Evolutionary conservation across 2,113 vertebrate genomes (phyloP).

Genomic region (Laterallus jamaicensis): DNA sequence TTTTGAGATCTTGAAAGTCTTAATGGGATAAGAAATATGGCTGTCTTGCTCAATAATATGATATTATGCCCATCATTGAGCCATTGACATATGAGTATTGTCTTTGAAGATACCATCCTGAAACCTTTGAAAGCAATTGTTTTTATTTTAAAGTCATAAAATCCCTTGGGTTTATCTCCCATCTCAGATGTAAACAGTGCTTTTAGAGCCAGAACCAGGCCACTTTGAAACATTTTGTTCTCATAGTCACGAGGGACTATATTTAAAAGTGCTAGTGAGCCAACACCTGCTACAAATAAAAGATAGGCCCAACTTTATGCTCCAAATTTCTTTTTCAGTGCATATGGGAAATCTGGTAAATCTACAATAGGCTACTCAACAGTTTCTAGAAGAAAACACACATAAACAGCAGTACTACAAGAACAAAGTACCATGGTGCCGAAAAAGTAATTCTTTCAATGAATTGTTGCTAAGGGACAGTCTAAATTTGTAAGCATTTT

Average conservation of each 20-base stretch:
- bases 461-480: background rate
- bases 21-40: background rate
- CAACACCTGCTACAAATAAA: slow-evolving; percentile 33
- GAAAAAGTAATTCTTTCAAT: background rate
- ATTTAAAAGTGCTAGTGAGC: slow-evolving; percentile 45
- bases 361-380: background rate
- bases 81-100: background rate
- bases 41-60: background rate
- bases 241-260: background rate
- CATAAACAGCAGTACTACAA: background rate
- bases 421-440: background rate
- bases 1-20: background rate
- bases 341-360: background rate
- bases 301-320: background rate
- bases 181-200: background rate
- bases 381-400: background rate
- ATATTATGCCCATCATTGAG: background rate
- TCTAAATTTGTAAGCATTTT: background rate
- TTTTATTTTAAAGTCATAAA: background rate
- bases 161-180: background rate
- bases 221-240: slow-evolving; percentile 36
- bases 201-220: slow-evolving; percentile 8
- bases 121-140: background rate
- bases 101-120: background rate
- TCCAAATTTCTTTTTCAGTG: slow-evolving; percentile 19